Evolutionary conservation across 2,113 vertebrate genomes (phyloP).

Genomic region (Oxyruncus cristatus): DNA sequence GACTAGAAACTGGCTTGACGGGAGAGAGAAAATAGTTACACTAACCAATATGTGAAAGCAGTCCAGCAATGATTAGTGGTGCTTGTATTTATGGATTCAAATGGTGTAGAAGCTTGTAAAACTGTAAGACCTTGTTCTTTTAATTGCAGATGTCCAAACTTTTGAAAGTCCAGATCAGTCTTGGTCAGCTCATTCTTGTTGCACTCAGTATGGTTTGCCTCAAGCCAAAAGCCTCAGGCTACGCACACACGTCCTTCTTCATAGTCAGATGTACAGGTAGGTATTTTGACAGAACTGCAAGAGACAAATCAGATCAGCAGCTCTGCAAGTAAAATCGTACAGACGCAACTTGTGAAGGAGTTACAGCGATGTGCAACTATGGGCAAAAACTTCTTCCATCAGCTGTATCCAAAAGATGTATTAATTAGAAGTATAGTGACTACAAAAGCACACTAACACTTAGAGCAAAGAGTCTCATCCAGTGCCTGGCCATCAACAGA

Average conservation of each 20-base stretch:
- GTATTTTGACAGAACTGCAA: background rate
- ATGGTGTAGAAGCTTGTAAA: background rate
- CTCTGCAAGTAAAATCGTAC: background rate
- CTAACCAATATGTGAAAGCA: background rate
- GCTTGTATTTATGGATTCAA: background rate
- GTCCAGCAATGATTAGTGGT: background rate
- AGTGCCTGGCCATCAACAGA: background rate
- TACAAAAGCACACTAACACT: background rate
- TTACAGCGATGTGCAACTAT: background rate
- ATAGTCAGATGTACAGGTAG: background rate
- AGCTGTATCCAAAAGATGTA: background rate
- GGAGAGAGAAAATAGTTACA: background rate
- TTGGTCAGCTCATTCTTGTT: background rate
- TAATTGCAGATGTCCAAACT: background rate
- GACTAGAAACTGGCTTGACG: background rate
- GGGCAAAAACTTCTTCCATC: background rate
- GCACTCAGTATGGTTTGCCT: background rate
- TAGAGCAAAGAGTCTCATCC: background rate
- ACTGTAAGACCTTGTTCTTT: background rate
- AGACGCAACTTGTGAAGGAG: background rate
- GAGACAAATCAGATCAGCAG: background rate
- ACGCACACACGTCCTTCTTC: background rate
- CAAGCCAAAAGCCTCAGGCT: background rate
- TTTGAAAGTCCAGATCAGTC: background rate
- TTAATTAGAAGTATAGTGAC: background rate